Evolutionary conservation across 1,140 invertebrate species (phyloP).

Genomic region (Drosophila novamexicana): DNA sequence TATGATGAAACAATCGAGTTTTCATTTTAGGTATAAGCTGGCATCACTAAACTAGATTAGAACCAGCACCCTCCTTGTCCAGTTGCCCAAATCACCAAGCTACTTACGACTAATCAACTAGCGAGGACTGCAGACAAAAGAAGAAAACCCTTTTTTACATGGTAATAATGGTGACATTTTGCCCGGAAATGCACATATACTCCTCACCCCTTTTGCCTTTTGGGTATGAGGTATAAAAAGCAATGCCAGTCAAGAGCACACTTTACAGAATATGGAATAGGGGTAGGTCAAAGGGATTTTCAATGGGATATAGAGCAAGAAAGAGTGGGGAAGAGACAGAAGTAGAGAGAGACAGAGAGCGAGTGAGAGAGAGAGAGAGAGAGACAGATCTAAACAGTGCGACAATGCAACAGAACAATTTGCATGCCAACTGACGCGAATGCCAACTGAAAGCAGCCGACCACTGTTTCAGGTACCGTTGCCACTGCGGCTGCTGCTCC

Average conservation of each 20-base stretch:
- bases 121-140: too few species aligned
- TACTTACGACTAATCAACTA: too few species aligned
- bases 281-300: background rate
- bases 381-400: slow-evolving; percentile 31
- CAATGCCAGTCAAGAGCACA: slow-evolving; percentile 31
- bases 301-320: background rate
- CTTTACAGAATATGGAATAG: slow-evolving; percentile 13
- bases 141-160: too few species aligned
- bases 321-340: background rate
- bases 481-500: background rate
- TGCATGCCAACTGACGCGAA: slow-evolving; percentile 37
- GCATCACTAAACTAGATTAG: background rate
- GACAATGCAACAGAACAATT: slow-evolving; percentile 32
- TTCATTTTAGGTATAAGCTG: background rate
- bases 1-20: too few species aligned
- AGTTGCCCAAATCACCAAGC: too few species aligned
- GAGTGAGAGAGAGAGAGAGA: background rate
- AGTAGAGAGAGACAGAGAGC: background rate
- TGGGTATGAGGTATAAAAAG: background rate
- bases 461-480: background rate
- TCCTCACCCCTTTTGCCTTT: background rate
- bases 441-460: slow-evolving; percentile 12
- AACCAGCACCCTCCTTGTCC: too few species aligned
- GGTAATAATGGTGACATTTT: too few species aligned
- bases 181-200: background rate